Evolutionary conservation across 2,888 invertebrate species (phyloP).

Genomic region (Dryobotodes eremita): DNA sequence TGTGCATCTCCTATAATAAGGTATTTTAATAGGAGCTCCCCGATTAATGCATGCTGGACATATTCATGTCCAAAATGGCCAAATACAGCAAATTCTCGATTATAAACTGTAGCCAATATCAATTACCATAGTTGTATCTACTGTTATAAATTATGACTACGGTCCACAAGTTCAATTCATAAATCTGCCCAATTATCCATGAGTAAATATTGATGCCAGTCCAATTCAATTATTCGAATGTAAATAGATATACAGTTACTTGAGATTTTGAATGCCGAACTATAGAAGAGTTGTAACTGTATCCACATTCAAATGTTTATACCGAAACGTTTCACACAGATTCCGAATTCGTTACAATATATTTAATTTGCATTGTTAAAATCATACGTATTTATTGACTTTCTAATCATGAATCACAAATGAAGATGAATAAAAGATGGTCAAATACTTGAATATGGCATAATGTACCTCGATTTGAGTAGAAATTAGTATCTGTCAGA

Average conservation of each 20-base stretch:
- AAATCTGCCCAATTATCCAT: slow-evolving; percentile 21
- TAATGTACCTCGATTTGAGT: not conserved
- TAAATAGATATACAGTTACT: slow-evolving; percentile 36
- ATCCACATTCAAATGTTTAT: slow-evolving; percentile 35
- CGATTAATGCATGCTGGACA: not conserved
- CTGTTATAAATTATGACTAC: slow-evolving; percentile 27
- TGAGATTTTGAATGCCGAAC: slow-evolving; percentile 21
- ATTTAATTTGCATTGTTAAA: slow-evolving; percentile 19
- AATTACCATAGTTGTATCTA: slow-evolving; percentile 8
- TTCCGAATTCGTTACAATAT: slow-evolving; percentile 24
- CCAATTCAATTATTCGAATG: slow-evolving; percentile 25
- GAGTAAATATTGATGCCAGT: slow-evolving; percentile 37
- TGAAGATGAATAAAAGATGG: slow-evolving; percentile 1
- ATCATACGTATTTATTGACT: not conserved
- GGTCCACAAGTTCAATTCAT: slow-evolving; percentile 1
- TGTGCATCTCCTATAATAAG: not conserved
- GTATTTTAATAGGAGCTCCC: slow-evolving; percentile 2
- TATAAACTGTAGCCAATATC: slow-evolving; percentile 10
- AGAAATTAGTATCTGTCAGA: not conserved
- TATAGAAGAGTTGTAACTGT: slow-evolving; percentile 41
- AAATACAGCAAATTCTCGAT: not conserved
- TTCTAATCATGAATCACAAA: slow-evolving; percentile 6
- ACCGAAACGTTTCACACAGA: slow-evolving; percentile 19
- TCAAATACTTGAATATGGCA: not conserved
- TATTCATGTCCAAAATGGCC: not conserved